Evolutionary conservation across 2,888 invertebrate species (phyloP).

Genomic region (Timema cristinae): DNA sequence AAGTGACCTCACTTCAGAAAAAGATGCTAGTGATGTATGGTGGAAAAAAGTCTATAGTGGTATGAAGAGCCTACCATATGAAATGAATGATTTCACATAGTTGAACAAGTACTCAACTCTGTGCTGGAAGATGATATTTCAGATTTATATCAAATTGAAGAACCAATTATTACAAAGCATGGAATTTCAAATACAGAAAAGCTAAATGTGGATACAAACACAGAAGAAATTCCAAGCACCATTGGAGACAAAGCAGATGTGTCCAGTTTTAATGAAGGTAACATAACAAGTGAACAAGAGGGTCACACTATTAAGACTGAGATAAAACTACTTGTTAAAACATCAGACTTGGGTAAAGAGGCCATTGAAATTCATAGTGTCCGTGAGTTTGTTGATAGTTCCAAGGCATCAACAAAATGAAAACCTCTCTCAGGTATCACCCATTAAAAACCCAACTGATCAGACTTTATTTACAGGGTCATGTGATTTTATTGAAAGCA

Average conservation of each 20-base stretch:
- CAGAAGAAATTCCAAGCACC: slow-evolving; percentile 3
- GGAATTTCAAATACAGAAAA: too few relatives aligned
- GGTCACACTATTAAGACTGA: slow-evolving; percentile 43
- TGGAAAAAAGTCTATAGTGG: too few relatives aligned
- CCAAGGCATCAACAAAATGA: background rate
- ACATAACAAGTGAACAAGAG: background rate
- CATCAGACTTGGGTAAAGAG: slow-evolving; percentile 48
- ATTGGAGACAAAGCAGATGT: slow-evolving; percentile 23
- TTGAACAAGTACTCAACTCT: too few relatives aligned
- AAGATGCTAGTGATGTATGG: too few relatives aligned
- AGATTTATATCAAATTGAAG: background rate
- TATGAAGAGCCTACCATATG: too few relatives aligned
- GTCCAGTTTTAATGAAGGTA: background rate
- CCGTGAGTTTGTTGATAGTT: slow-evolving; percentile 34
- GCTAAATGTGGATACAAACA: background rate
- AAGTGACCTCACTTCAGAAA: too few relatives aligned
- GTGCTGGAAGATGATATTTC: background rate
- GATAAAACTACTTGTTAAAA: slow-evolving; percentile 51
- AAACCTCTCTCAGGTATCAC: background rate
- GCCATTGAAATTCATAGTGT: slow-evolving; percentile 50
- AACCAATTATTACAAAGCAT: too few relatives aligned
- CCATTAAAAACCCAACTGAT: too few relatives aligned
- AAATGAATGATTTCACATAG: too few relatives aligned
- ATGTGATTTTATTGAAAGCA: too few relatives aligned
- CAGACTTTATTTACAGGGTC: too few relatives aligned